Percentiles rank a stretch among this genome's conserved stretches.
phyloP scores from a whole-genome alignment of 1,140 invertebrate genomes.

The Tetramorium parvispinum region DNA sequence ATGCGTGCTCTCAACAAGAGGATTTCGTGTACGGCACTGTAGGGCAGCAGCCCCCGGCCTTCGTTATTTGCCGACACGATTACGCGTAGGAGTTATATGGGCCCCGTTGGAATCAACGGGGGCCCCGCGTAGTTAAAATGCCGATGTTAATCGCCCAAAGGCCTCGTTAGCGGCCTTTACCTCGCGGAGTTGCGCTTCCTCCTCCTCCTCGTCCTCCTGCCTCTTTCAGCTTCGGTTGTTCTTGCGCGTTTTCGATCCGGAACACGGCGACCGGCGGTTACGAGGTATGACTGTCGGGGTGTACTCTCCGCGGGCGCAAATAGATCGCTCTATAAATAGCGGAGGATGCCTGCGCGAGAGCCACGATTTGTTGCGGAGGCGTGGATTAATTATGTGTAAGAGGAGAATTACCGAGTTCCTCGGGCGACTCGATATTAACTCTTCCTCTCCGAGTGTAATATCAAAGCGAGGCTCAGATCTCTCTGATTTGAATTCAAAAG shows the following conservation, averaged over 20 bases:
- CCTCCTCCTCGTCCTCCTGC: not conserved
- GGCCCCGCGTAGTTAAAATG: constrained; percentile 73
- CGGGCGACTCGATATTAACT: constrained; percentile 33
- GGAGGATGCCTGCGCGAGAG: constrained; percentile 10
- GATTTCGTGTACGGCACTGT: constrained; percentile 31
- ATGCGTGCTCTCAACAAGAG: not conserved
- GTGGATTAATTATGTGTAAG: constrained; percentile 52
- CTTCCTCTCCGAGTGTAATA: not conserved
- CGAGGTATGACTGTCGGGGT: constrained; percentile 34
- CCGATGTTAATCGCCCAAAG: constrained; percentile 75
- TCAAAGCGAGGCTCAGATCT: not conserved
- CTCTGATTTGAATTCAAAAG: not conserved
- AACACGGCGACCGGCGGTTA: constrained; percentile 7
- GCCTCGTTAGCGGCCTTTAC: constrained; percentile 75
- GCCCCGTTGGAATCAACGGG: constrained; percentile 71
- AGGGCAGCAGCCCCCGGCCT: constrained; percentile 28
- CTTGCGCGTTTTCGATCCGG: constrained; percentile 19
- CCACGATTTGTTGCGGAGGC: constrained; percentile 50
- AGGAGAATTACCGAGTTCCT: constrained; percentile 42
- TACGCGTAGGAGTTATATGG: constrained; percentile 70
- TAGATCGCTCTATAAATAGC: constrained; percentile 56
- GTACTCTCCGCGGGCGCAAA: constrained; percentile 37
- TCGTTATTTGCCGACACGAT: constrained; percentile 65
- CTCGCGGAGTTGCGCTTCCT: constrained; percentile 57
- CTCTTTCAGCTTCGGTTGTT: not conserved